These are phyloP conservation scores for Hypotaenidia okinawae DNA, from an alignment of 2,797 vertebrate species.

Conservation along the genomic window DNA sequence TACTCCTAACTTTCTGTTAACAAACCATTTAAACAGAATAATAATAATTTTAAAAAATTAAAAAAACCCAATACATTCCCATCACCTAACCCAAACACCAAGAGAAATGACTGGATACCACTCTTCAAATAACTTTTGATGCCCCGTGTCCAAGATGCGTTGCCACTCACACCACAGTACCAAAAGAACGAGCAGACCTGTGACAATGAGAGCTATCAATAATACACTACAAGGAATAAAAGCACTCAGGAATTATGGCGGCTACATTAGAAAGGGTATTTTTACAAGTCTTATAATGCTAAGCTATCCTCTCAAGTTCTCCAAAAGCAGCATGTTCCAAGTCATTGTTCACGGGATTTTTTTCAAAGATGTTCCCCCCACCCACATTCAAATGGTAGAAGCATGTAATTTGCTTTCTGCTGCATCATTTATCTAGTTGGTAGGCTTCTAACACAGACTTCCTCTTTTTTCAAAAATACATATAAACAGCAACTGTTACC, in stretches of 20 bases:
- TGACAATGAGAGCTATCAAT: background rate
- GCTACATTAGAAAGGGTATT: background rate
- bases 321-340: background rate
- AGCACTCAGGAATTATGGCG: background rate
- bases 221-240: background rate
- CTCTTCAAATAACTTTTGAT: background rate
- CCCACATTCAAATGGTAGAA: background rate
- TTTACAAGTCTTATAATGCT: background rate
- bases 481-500: background rate
- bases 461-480: background rate
- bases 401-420: background rate
- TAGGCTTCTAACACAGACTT: background rate
- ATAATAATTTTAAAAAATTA: background rate
- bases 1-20: background rate
- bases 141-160: rapidly evolving
- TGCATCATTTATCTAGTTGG: background rate
- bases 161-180: background rate
- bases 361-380: background rate
- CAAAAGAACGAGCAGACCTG: background rate
- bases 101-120: background rate
- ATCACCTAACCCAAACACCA: background rate
- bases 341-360: background rate
- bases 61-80: background rate
- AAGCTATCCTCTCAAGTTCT: background rate
- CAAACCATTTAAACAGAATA: background rate